Percentiles rank a stretch among this genome's conserved stretches.
Evolutionary conservation across 2,113 vertebrate genomes (phyloP).

Genomic region (Rhadina sibilatrix): DNA sequence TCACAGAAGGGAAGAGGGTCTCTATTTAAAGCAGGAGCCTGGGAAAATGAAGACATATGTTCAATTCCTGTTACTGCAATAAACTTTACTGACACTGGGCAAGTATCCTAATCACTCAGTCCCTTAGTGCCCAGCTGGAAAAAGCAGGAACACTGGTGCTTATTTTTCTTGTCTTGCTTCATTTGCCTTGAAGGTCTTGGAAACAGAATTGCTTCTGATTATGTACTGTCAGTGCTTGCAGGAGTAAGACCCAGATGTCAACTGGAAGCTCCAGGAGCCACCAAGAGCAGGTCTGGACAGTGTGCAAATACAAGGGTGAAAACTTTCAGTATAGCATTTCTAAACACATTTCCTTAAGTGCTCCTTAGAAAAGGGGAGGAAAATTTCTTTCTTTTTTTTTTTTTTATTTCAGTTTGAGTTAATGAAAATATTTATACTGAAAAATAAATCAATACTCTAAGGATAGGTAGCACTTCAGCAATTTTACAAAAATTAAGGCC

Average conservation of each 20-base stretch:
- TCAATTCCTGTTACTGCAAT: slow-evolving; percentile 1
- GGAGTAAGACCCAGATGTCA: background rate
- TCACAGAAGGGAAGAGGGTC: slow-evolving; percentile 5
- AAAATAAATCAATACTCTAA: background rate
- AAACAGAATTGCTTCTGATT: background rate
- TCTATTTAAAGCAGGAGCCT: background rate
- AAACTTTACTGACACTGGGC: background rate
- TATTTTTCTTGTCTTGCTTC: slow-evolving; percentile 35
- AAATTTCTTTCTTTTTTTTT: background rate
- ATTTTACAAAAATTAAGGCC: background rate
- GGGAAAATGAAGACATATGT: slow-evolving; percentile 4
- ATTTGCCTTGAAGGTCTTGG: background rate
- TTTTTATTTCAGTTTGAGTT: background rate
- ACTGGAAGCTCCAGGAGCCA: background rate
- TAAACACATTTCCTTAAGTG: background rate
- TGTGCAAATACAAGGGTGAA: background rate
- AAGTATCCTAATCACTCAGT: background rate
- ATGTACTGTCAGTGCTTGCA: background rate
- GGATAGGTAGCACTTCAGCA: background rate
- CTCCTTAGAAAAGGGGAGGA: background rate
- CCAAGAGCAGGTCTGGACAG: background rate
- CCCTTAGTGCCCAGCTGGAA: background rate
- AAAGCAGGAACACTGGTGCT: background rate
- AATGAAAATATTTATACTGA: background rate
- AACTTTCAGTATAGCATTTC: background rate